Percentiles rank a stretch among this genome's conserved stretches.
phyloP scores from a whole-genome alignment of 1,140 invertebrate genomes.

The Temnothorax longispinosus region DNA sequence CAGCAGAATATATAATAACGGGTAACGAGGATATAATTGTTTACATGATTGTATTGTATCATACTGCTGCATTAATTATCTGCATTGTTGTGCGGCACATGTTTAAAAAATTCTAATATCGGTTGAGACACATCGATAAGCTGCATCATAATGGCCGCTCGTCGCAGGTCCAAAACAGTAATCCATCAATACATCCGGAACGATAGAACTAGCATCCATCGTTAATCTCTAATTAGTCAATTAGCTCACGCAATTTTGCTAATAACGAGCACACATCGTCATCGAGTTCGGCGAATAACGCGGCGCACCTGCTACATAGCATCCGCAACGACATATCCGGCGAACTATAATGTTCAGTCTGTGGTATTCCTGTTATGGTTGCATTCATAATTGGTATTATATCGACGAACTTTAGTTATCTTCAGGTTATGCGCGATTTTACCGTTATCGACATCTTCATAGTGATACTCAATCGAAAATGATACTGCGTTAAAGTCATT shows the following conservation, averaged over 20 bases:
- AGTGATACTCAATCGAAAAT: neutral
- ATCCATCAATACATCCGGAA: conserved; percentile 78
- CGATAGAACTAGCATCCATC: conserved; percentile 69
- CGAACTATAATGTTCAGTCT: conserved; percentile 65
- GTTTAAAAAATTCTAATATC: conserved; percentile 49
- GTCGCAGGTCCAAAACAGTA: conserved; percentile 74
- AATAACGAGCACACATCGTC: conserved; percentile 73
- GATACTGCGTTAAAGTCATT: conserved; percentile 19
- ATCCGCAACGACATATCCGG: conserved; percentile 60
- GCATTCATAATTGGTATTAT: conserved; percentile 76
- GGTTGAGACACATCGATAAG: conserved; percentile 48
- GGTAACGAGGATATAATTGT: conserved; percentile 36
- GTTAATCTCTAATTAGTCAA: conserved; percentile 83
- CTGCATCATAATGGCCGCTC: conserved; percentile 30
- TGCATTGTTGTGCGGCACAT: conserved; percentile 11
- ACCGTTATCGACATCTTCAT: neutral
- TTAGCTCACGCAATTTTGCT: conserved; percentile 82
- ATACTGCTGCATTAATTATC: conserved; percentile 33
- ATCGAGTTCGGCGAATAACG: conserved; percentile 62
- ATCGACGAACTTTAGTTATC: conserved; percentile 73
- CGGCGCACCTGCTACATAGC: conserved; percentile 64
- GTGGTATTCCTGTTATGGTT: conserved; percentile 74
- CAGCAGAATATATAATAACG: neutral
- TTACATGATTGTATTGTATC: conserved; percentile 19
- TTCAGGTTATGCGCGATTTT: conserved; percentile 42